Percentiles rank a stretch among this genome's conserved stretches.
Conservation (phyloP, 2,113 vertebrate species). For the Conger conger region DNA sequence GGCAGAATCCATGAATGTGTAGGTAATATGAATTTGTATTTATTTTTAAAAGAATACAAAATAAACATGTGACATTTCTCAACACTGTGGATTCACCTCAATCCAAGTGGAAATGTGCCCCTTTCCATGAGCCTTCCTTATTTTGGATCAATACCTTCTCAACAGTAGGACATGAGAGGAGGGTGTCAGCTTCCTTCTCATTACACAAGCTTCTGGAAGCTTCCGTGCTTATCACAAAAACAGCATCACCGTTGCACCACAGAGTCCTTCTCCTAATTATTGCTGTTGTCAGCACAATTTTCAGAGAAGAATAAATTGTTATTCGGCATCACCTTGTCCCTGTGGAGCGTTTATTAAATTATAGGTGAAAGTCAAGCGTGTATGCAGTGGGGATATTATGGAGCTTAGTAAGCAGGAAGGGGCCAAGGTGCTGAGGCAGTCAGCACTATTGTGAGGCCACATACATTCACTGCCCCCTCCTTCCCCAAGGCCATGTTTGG, state of each 20-base stretch:
- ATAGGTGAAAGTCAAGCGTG: slow-evolving; percentile 41
- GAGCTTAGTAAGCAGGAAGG: slow-evolving; percentile 34
- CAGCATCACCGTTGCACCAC: slow-evolving; percentile 31
- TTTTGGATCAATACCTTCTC: neutral
- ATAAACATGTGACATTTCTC: no score
- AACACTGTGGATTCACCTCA: neutral
- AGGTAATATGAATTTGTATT: no score
- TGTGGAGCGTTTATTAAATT: slow-evolving; percentile 48
- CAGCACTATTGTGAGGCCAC: slow-evolving; percentile 32
- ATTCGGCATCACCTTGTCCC: slow-evolving; percentile 50
- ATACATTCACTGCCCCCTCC: slow-evolving; percentile 5
- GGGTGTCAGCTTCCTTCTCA: neutral
- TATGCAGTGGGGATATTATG: slow-evolving; percentile 3
- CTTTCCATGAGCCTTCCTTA: neutral
- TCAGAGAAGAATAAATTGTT: slow-evolving; percentile 42
- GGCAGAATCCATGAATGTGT: no score
- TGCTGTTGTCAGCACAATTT: slow-evolving; percentile 41
- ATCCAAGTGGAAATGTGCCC: neutral
- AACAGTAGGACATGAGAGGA: no score
- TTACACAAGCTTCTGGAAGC: neutral
- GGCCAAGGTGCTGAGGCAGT: slow-evolving; percentile 21
- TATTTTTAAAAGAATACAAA: no score
- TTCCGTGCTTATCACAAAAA: slow-evolving; percentile 5
- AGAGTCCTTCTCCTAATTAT: slow-evolving; percentile 39
- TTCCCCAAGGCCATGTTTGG: neutral